Base-by-base conservation (phyloP, 2,797 vertebrate species). In the Spinus olivaceus region DNA sequence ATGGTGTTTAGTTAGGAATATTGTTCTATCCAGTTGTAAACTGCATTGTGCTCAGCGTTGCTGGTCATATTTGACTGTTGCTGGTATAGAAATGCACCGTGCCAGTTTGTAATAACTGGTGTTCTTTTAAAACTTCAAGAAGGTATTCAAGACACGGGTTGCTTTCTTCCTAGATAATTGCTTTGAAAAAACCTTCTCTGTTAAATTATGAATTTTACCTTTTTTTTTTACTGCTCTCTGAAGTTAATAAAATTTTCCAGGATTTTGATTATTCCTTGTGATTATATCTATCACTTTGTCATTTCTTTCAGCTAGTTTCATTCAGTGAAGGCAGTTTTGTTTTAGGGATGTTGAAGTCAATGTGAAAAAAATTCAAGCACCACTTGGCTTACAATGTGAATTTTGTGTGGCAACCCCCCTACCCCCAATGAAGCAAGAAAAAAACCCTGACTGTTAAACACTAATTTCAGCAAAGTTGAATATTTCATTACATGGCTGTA, bases 371-470 rank as follows among this genome's bases (percentile, higher is more conserved):
- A 22, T 27, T 71, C 10, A 76, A 77, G 12, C 28, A 35, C 8
- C 6, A 2, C 23, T 81, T 92, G 47, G 15, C 59, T 94, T 51
- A 16, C 28, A 46, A 1, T 54, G 19, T 74, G 76, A 88, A 21
- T 25, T 93, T 87, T 66, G 49, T 8, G 54, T 72, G 27, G 32
- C 30, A 71, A 6, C 2, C 18, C 10, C 8, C 13, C 5, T n/a
- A 7, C 0, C 8, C 4, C 0, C 7, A 47, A 0, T 53, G 27
- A 73, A 89, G 33, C 23, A 44, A 51, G 27, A 14, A 49, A 76
- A 41, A 70, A 5, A 0, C 1, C 2, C 8, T 9, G 2, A 3
- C 9, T 57, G 28, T 47, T 65, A 54, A 83, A 39, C 4, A 27
- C 7, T 41, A 8, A 20, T 59, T 64, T 28, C 10, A 74, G 0